Evolutionary conservation across 1,140 invertebrate species (phyloP), one percentile per base, ranked within the genome.

Genomic region (Carposina sasakii): DNA sequence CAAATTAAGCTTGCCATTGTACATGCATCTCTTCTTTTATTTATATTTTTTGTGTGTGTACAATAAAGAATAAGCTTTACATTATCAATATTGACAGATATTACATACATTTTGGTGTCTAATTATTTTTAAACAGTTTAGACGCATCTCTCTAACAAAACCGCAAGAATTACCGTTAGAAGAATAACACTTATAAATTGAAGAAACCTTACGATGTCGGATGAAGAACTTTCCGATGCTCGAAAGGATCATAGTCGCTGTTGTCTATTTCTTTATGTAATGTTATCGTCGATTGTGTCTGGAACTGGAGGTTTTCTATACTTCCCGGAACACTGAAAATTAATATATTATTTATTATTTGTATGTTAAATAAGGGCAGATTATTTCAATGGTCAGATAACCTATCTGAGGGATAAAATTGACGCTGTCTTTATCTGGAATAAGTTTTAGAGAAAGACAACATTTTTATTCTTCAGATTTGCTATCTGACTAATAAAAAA

Each of bases 141-240:
- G 6, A 20, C 19, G 3, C 17, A 5, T 15, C 3, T 24, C 12
- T 16, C 2, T 24, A 26, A 13, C 8, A 26, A 48, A 36, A 10
- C 17, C 26, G 23, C n/a, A 55, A 37, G 42, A 20, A 48, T 46
- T 61, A 88, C n/a, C n/a, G n/a, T n/a, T n/a, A n/a, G n/a, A n/a
- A n/a, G n/a, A n/a, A n/a, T n/a, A n/a, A n/a, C n/a, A n/a, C n/a
- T n/a, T n/a, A n/a, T n/a, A n/a, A n/a, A n/a, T n/a, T n/a, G n/a
- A n/a, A n/a, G n/a, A n/a, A n/a, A n/a, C n/a, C 89, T 89, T 77
- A 90, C 88, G 90, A 90, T 37, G 90, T 91, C 3, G 89, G 78
- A 63, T 91, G 85, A 39, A 85, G 85, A 13, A 90, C 82, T 48
- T 89, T 81, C 42, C 91, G 81, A 63, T 92, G 81, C 24, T 91